Percentiles rank a stretch among this genome's conserved stretches.
Evolutionary conservation across 1,140 invertebrate species (phyloP).

Genomic region (Aethina tumida): DNA sequence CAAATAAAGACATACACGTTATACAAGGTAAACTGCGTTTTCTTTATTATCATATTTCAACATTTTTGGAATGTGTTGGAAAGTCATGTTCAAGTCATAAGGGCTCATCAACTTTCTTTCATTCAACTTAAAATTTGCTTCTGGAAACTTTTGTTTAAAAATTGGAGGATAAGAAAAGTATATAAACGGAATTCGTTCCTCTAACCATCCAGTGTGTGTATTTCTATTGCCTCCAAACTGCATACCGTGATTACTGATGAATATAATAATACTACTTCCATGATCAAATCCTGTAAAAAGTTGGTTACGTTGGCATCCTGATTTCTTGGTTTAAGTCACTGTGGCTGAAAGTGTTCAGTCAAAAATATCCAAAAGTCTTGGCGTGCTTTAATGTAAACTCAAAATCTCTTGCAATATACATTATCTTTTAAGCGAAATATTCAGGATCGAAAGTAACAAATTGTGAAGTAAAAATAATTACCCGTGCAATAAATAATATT

Average conservation of each 20-base stretch:
- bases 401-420: slow-evolving; percentile 51
- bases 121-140: slow-evolving; percentile 56
- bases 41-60: slow-evolving; percentile 36
- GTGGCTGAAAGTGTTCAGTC: slow-evolving; percentile 56
- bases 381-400: slow-evolving; percentile 43
- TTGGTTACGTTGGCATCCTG: slow-evolving; percentile 44
- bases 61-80: slow-evolving; percentile 37
- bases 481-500: slow-evolving; percentile 42
- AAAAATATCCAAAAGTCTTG: slow-evolving; percentile 58
- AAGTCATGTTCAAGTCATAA: slow-evolving; percentile 62
- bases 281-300: slow-evolving; percentile 38
- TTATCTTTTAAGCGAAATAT: slow-evolving; percentile 44
- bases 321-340: slow-evolving; percentile 50
- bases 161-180: slow-evolving; percentile 59
- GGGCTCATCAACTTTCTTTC: slow-evolving; percentile 55
- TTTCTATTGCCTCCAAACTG: slow-evolving; percentile 62
- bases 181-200: slow-evolving; percentile 73
- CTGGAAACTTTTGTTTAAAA: slow-evolving; percentile 48
- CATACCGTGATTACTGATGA: slow-evolving; percentile 80
- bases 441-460: too few species aligned
- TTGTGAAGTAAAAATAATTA: too few species aligned
- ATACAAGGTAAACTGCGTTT: slow-evolving; percentile 44
- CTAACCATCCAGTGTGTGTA: slow-evolving; percentile 66
- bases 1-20: slow-evolving; percentile 57
- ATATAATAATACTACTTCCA: slow-evolving; percentile 47